Evolutionary conservation across 2,113 vertebrate species (phyloP).

Genomic region (Saccopteryx leptura): DNA sequence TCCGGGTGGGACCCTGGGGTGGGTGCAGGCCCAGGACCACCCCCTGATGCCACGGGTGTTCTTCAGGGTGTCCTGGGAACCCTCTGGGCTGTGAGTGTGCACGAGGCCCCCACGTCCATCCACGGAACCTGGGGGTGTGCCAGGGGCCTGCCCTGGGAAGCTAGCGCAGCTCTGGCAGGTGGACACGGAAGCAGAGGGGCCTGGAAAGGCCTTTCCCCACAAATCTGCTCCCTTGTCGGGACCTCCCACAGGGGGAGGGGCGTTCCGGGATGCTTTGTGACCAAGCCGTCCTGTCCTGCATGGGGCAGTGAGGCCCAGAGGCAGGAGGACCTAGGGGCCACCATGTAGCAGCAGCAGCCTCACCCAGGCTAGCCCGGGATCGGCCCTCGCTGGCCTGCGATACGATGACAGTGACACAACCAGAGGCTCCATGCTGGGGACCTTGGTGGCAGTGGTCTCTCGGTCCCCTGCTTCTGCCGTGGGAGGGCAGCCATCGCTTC

Average conservation of each 20-base stretch:
- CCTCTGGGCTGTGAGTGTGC: background rate
- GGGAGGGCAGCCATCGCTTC: background rate
- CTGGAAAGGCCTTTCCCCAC: background rate
- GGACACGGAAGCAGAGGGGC: no score
- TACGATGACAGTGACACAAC: no score
- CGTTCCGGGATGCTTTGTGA: fast-evolving
- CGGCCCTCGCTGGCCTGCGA: background rate
- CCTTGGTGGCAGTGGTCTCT: background rate
- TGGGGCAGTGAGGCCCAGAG: background rate
- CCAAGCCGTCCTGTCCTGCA: background rate
- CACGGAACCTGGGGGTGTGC: fast-evolving
- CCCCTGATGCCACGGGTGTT: fast-evolving
- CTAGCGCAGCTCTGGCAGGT: background rate
- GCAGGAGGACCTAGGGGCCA: background rate
- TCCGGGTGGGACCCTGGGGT: background rate
- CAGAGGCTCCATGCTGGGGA: background rate
- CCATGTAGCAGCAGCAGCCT: fast-evolving
- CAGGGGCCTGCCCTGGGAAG: background rate
- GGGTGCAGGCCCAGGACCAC: background rate
- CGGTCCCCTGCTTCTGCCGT: background rate
- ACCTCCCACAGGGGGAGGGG: background rate
- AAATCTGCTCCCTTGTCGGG: background rate
- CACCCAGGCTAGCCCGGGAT: background rate
- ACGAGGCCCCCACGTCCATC: fast-evolving
- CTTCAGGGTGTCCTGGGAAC: background rate